Conservation (phyloP, 2,797 vertebrate species). For the Xyrichtys novacula region DNA sequence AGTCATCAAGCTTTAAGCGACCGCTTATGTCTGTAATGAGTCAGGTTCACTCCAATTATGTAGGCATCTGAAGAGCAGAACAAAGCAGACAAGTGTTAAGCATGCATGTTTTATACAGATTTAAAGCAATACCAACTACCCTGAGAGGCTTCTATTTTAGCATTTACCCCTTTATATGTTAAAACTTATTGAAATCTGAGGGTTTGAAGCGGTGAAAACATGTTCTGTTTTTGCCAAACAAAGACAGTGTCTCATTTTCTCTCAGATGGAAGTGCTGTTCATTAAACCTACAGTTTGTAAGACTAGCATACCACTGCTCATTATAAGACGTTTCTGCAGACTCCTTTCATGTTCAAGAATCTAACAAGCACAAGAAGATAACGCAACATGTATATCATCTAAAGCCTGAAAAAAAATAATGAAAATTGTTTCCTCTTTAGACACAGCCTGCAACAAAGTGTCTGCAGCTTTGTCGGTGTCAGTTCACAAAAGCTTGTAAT, state of each 20-base stretch:
- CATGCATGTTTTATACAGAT: conserved; percentile 12
- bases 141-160: conserved; percentile 22
- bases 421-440: conserved; percentile 38
- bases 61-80: conserved; percentile 37
- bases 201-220: neutral
- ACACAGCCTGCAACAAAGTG: conserved; percentile 30
- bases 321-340: conserved; percentile 24
- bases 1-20: conserved; percentile 47
- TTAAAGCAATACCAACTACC: conserved; percentile 18
- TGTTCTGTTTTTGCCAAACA: neutral
- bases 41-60: conserved; percentile 46
- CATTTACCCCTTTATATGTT: conserved; percentile 23
- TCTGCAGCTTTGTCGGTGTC: conserved; percentile 14
- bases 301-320: conserved; percentile 11
- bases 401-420: conserved; percentile 34
- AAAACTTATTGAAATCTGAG: conserved; percentile 27
- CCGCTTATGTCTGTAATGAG: conserved; percentile 54
- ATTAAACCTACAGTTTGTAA: conserved; percentile 36
- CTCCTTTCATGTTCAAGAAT: conserved; percentile 39
- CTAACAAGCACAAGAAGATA: conserved; percentile 37
- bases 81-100: conserved; percentile 34
- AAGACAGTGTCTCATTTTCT: conserved; percentile 1
- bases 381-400: conserved; percentile 34
- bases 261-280: conserved; percentile 24
- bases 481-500: neutral